phyloP scores from a whole-genome alignment of 2,888 invertebrate genomes.

The Aphodius granarius region DNA sequence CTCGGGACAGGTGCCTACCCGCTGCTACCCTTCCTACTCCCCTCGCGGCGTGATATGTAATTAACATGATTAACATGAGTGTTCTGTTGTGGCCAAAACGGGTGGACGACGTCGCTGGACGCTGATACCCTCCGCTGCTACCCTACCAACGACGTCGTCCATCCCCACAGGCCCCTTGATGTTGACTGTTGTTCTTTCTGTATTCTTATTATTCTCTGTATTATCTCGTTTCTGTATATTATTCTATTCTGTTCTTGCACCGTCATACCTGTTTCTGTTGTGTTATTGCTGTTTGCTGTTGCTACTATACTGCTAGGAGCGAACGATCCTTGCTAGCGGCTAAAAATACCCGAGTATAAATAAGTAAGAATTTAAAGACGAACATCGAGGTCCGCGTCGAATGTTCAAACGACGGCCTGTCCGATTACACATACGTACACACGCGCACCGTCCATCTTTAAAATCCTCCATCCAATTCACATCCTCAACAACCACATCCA shows the following conservation, averaged over 20 bases:
- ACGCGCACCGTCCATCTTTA: not conserved
- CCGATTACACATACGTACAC: slow-evolving; percentile 4
- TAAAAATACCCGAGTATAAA: slow-evolving; percentile 51
- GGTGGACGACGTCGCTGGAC: slow-evolving; percentile 36
- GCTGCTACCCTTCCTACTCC: slow-evolving; percentile 61
- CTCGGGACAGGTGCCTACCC: slow-evolving; percentile 84
- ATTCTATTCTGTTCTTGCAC: slow-evolving; percentile 42
- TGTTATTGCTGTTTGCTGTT: slow-evolving; percentile 45
- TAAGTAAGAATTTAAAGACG: slow-evolving; percentile 47
- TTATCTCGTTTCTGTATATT: not conserved
- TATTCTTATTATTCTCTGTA: not conserved
- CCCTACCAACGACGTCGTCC: slow-evolving; percentile 36
- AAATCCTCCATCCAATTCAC: not conserved
- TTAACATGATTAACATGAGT: slow-evolving; percentile 58
- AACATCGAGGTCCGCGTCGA: slow-evolving; percentile 33
- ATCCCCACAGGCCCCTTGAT: slow-evolving; percentile 37
- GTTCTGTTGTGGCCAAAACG: slow-evolving; percentile 48
- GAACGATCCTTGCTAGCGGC: slow-evolving; percentile 48
- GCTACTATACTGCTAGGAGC: slow-evolving; percentile 39
- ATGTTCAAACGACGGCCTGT: slow-evolving; percentile 14
- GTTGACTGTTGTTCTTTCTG: slow-evolving; percentile 40
- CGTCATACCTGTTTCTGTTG: slow-evolving; percentile 46
- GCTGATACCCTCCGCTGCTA: slow-evolving; percentile 35
- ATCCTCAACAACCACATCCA: not conserved
- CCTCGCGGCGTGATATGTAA: slow-evolving; percentile 57